phyloP scores from a whole-genome alignment of 2,113 vertebrate species.

The Benitochromis conjunctus region DNA sequence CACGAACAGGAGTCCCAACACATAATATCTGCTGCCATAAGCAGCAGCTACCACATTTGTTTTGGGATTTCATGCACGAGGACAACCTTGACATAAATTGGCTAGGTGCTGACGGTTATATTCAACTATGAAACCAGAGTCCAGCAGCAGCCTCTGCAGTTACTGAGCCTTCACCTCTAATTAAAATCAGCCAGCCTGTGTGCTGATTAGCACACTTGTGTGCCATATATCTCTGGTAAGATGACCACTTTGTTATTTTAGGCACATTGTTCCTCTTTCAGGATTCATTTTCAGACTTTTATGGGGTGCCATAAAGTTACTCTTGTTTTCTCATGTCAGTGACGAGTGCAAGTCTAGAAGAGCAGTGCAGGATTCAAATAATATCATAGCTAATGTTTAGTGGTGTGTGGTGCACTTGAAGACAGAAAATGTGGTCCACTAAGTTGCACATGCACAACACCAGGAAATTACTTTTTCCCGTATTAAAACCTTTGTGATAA shows the following conservation, averaged over 20 bases:
- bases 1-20: neutral
- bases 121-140: slow-evolving; percentile 56
- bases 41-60: slow-evolving; percentile 26
- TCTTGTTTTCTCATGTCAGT: slow-evolving; percentile 7
- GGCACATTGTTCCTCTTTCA: slow-evolving; percentile 49
- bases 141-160: slow-evolving; percentile 39
- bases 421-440: neutral
- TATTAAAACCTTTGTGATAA: neutral
- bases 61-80: slow-evolving; percentile 40
- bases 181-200: slow-evolving; percentile 44
- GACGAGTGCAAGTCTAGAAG: neutral
- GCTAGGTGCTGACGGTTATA: slow-evolving; percentile 53
- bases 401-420: neutral
- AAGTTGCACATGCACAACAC: neutral
- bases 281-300: slow-evolving; percentile 36
- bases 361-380: neutral
- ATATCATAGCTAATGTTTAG: neutral
- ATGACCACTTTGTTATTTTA: slow-evolving; percentile 49
- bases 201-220: slow-evolving; percentile 38
- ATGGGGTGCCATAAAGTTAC: slow-evolving; percentile 27
- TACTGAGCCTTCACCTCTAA: slow-evolving; percentile 49
- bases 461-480: neutral
- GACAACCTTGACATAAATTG: slow-evolving; percentile 54
- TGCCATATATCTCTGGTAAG: slow-evolving; percentile 44
- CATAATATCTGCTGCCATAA: neutral